Percentiles rank a stretch among this genome's conserved stretches.
Evolutionary conservation across 2,113 vertebrate genomes (phyloP).

Genomic region (Panurus biarmicus): DNA sequence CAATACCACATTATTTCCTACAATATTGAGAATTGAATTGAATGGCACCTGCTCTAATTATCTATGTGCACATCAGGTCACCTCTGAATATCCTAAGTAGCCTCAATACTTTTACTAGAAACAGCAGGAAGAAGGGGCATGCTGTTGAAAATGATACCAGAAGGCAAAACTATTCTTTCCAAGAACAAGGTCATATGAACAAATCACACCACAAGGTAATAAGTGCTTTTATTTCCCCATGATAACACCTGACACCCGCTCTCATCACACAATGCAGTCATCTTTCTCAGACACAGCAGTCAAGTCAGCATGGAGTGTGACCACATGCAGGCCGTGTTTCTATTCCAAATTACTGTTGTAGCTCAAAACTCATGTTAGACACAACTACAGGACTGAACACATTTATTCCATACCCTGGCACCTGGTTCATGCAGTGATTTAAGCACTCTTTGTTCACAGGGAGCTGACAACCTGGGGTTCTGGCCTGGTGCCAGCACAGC

Average conservation of each 20-base stretch:
- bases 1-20: background rate
- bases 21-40: background rate
- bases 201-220: background rate
- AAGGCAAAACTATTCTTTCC: background rate
- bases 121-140: background rate
- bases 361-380: background rate
- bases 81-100: background rate
- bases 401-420: background rate
- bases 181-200: background rate
- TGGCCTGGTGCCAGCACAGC: background rate
- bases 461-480: background rate
- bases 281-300: background rate
- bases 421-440: background rate
- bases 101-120: background rate
- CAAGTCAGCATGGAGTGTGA: background rate
- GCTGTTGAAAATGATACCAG: background rate
- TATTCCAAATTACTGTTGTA: background rate
- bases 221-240: background rate
- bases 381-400: background rate
- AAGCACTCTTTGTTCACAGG: background rate
- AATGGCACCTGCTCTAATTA: background rate
- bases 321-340: rapidly evolving
- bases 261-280: background rate
- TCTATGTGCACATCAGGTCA: background rate
- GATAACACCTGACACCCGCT: background rate